These are phyloP conservation scores for Pollachius pollachius DNA, from an alignment of 2,113 vertebrate genomes.

Conservation along the genomic window DNA sequence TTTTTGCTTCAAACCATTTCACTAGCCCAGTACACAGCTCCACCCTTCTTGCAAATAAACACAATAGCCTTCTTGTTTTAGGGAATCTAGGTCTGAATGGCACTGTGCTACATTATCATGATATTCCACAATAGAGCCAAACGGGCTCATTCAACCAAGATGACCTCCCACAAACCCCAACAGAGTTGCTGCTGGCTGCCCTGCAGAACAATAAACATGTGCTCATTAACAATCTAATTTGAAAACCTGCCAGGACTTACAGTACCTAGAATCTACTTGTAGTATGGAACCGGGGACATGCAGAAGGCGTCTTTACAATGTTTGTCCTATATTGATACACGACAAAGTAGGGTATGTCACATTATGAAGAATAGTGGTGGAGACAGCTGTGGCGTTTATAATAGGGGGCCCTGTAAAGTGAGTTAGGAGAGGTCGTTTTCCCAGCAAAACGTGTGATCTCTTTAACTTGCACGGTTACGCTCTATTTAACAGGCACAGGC, in stretches of 20 bases:
- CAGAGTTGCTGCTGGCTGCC: slow-evolving; percentile 56
- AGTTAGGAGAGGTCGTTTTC: slow-evolving; percentile 6
- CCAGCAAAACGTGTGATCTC: slow-evolving; percentile 32
- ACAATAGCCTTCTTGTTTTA: slow-evolving; percentile 73
- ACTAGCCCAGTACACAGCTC: slow-evolving; percentile 51
- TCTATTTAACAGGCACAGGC: neutral
- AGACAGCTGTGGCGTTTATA: slow-evolving; percentile 46
- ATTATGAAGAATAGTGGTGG: slow-evolving; percentile 51
- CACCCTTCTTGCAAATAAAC: slow-evolving; percentile 53
- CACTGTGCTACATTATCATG: slow-evolving; percentile 69
- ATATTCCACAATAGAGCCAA: slow-evolving; percentile 67
- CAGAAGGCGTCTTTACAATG: slow-evolving; percentile 43
- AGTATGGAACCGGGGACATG: slow-evolving; percentile 61
- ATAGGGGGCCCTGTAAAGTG: slow-evolving; percentile 11
- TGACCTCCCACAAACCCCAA: slow-evolving; percentile 67
- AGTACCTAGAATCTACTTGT: slow-evolving; percentile 58
- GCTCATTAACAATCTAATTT: slow-evolving; percentile 72
- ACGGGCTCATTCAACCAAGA: slow-evolving; percentile 64
- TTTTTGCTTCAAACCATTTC: slow-evolving; percentile 55
- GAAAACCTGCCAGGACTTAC: slow-evolving; percentile 52
- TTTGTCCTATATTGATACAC: slow-evolving; percentile 62
- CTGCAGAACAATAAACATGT: slow-evolving; percentile 54
- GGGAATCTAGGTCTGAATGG: slow-evolving; percentile 59
- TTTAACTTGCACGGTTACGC: neutral
- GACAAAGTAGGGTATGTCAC: slow-evolving; percentile 61